Evolutionary conservation across 2,888 invertebrate genomes (phyloP).

Genomic region (Spilosoma lubricipeda): DNA sequence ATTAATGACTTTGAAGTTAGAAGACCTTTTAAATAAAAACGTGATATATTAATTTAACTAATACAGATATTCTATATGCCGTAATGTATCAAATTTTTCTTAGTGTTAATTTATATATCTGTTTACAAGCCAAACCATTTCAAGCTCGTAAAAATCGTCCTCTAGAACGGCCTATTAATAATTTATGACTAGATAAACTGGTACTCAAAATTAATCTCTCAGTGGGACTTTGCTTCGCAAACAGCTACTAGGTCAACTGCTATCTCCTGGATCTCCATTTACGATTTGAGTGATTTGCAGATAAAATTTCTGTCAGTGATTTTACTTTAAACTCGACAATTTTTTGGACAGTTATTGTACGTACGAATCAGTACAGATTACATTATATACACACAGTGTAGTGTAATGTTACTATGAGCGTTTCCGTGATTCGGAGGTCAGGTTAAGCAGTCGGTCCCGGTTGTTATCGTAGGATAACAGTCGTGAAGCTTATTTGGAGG

Average conservation of each 20-base stretch:
- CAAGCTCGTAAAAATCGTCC: background rate
- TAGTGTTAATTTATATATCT: background rate
- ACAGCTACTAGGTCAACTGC: background rate
- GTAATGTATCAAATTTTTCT: background rate
- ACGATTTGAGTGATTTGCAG: background rate
- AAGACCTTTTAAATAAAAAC: background rate
- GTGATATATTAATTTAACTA: background rate
- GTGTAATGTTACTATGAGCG: too few species aligned
- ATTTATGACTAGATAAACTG: background rate
- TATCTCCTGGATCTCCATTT: background rate
- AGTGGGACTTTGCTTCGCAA: background rate
- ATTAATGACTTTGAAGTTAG: background rate
- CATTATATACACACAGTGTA: too few species aligned
- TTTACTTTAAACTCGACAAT: background rate
- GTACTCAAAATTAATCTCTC: background rate
- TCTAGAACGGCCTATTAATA: background rate
- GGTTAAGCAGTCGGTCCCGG: too few species aligned
- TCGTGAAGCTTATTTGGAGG: too few species aligned
- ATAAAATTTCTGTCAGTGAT: background rate
- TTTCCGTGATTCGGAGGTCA: too few species aligned
- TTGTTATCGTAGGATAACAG: too few species aligned
- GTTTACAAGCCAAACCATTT: background rate
- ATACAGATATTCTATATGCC: background rate
- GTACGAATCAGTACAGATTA: background rate
- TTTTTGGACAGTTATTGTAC: background rate